Conservation (phyloP, 2,888 invertebrate genomes). For the Drosophila yooni region DNA sequence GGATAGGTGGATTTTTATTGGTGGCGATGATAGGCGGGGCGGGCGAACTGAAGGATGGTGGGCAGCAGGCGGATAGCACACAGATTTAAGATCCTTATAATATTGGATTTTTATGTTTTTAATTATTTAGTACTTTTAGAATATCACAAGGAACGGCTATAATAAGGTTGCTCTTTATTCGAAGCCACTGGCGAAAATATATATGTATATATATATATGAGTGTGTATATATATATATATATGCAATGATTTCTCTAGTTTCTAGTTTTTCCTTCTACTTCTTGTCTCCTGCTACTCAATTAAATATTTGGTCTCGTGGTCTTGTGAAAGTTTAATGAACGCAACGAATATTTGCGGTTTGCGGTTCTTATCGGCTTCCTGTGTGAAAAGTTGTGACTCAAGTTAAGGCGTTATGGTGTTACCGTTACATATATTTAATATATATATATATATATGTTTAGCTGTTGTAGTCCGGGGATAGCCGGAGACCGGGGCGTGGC, state of each 20-base stretch:
- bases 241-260: slow-evolving; percentile 15
- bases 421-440: slow-evolving; percentile 50
- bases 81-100: slow-evolving; percentile 33
- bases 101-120: neutral
- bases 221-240: neutral
- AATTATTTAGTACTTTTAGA: slow-evolving; percentile 40
- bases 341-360: slow-evolving; percentile 61
- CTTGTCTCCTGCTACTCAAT: slow-evolving; percentile 27
- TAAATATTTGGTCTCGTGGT: slow-evolving; percentile 61
- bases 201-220: neutral
- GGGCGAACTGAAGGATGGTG: slow-evolving; percentile 49
- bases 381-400: slow-evolving; percentile 68
- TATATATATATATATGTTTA: slow-evolving; percentile 21
- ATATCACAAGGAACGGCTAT: slow-evolving; percentile 57
- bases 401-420: slow-evolving; percentile 75
- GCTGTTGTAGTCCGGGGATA: slow-evolving; percentile 43
- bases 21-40: slow-evolving; percentile 64
- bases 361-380: slow-evolving; percentile 9
- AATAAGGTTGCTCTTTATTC: slow-evolving; percentile 31
- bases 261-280: slow-evolving; percentile 22
- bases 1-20: slow-evolving; percentile 39
- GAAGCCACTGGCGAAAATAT: slow-evolving; percentile 46
- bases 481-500: slow-evolving; percentile 27
- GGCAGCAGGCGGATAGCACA: slow-evolving; percentile 51
- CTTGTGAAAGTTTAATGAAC: slow-evolving; percentile 73